Evolutionary conservation across 2,888 invertebrate species (phyloP).

Genomic region (Platerodrilus igneus): DNA sequence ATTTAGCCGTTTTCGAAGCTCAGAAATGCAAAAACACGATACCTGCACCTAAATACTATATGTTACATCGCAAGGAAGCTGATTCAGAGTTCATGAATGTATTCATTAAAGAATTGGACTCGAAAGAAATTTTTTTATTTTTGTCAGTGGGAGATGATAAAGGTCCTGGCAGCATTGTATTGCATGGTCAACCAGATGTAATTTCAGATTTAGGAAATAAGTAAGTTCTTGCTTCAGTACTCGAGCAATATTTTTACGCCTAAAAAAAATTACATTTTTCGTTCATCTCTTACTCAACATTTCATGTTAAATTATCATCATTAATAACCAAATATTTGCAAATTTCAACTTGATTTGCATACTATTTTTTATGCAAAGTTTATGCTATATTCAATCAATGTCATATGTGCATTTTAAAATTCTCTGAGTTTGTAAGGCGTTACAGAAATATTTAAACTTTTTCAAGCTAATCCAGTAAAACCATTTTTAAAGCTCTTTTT

Average conservation of each 20-base stretch:
- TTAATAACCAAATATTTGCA: too few relatives aligned
- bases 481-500: too few relatives aligned
- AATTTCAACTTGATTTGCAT: too few relatives aligned
- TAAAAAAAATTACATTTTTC: neutral
- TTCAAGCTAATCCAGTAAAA: too few relatives aligned
- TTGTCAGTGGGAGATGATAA: constrained; percentile 68
- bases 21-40: constrained; percentile 52
- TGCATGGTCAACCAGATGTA: constrained; percentile 54
- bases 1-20: constrained; percentile 66
- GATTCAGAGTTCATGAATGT: constrained; percentile 72
- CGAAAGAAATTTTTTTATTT: constrained; percentile 58
- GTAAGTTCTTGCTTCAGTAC: constrained; percentile 49
- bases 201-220: constrained; percentile 55
- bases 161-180: constrained; percentile 54
- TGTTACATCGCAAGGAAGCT: constrained; percentile 66
- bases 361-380: too few relatives aligned
- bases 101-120: constrained; percentile 61
- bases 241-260: neutral
- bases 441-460: too few relatives aligned
- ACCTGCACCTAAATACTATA: constrained; percentile 55
- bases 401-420: too few relatives aligned
- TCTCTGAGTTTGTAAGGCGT: too few relatives aligned
- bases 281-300: constrained; percentile 3
- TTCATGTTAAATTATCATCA: constrained; percentile 4
- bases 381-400: too few relatives aligned